phyloP scores from a whole-genome alignment of 2,113 vertebrate species.

The Serilophus lunatus region DNA sequence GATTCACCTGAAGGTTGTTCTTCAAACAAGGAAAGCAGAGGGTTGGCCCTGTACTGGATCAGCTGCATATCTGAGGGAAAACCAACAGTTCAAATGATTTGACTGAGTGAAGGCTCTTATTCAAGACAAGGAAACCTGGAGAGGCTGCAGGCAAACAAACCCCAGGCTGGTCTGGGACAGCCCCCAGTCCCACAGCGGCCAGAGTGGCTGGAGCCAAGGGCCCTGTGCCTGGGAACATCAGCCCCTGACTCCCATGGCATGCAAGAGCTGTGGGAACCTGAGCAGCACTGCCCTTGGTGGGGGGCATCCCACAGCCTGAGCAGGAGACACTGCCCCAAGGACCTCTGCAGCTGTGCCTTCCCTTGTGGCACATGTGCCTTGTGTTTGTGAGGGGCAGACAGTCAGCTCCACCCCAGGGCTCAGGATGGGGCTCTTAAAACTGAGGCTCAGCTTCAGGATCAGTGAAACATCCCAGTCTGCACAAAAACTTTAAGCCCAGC shows the following conservation, averaged over 20 bases:
- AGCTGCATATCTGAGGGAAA: constrained; percentile 64
- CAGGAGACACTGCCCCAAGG: not conserved
- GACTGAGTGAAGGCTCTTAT: not conserved
- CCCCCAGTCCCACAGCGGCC: not conserved
- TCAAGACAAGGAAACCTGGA: not conserved
- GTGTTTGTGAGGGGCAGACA: not conserved
- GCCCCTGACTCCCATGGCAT: not conserved
- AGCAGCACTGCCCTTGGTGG: not conserved
- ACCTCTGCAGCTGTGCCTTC: not conserved
- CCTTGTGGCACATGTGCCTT: not conserved
- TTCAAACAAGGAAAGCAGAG: constrained; percentile 56
- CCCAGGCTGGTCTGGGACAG: not conserved
- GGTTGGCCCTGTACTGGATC: constrained; percentile 58
- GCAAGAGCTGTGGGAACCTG: not conserved
- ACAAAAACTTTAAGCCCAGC: not conserved
- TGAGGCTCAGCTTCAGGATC: not conserved
- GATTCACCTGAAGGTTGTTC: constrained; percentile 14
- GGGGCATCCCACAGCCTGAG: not conserved
- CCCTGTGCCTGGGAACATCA: not conserved
- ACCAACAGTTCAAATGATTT: not conserved
- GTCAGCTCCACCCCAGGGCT: not conserved
- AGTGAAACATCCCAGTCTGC: not conserved
- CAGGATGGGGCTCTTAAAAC: not conserved
- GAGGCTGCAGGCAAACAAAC: not conserved
- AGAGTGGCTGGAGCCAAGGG: not conserved